These are phyloP conservation scores for Drosophila lini DNA, from an alignment of 1,140 invertebrate species.

Conservation along the genomic window DNA sequence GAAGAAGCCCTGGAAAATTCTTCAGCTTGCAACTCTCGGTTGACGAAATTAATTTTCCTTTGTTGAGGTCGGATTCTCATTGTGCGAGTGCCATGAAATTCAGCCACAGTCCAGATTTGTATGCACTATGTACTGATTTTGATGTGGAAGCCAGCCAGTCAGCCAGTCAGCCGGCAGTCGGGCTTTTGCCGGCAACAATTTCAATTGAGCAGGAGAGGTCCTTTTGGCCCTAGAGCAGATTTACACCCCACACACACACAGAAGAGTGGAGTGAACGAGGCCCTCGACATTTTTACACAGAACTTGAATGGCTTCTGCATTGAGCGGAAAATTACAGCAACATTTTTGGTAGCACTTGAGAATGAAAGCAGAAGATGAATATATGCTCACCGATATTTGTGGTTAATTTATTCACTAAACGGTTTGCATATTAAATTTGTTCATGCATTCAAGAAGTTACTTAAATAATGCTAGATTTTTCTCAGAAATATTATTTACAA, in stretches of 20 bases:
- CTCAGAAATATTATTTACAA: not conserved
- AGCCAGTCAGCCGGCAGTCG: not conserved
- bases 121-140: conserved; percentile 35
- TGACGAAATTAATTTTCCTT: conserved; percentile 68
- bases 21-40: conserved; percentile 34
- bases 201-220: conserved; percentile 30
- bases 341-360: conserved; percentile 1
- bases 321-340: conserved; percentile 8
- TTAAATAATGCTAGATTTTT: not conserved
- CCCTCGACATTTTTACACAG: conserved; percentile 21
- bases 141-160: conserved; percentile 34
- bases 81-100: conserved; percentile 41
- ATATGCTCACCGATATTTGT: not conserved
- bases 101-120: conserved; percentile 37
- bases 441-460: not conserved
- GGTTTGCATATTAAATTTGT: not conserved
- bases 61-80: conserved; percentile 52
- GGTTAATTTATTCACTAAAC: not conserved
- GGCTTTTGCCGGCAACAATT: conserved; percentile 13
- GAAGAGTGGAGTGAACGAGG: not conserved
- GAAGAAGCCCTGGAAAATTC: conserved; percentile 62
- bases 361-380: not conserved
- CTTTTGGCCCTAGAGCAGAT: conserved; percentile 13
- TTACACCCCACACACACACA: conserved; percentile 1
- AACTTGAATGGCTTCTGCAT: conserved; percentile 19